Evolutionary conservation across 1,140 invertebrate species (phyloP).

Genomic region (Plutomurus gul): DNA sequence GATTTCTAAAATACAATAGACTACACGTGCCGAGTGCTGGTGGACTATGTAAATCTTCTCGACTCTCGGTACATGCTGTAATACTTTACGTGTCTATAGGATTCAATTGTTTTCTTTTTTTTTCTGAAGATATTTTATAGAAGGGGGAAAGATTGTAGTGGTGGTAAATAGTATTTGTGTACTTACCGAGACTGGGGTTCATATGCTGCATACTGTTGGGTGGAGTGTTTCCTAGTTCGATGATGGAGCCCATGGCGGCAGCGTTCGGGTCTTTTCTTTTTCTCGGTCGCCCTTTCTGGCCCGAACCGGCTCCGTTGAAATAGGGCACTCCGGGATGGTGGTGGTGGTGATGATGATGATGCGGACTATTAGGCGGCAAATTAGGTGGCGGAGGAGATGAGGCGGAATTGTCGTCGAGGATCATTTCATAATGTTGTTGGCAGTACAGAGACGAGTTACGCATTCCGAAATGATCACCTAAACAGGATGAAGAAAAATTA

Average conservation of each 20-base stretch:
- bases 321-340: constrained; percentile 60
- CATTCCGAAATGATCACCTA: constrained; percentile 88
- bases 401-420: constrained; percentile 59
- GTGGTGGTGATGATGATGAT: constrained; percentile 51
- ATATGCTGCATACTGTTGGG: constrained; percentile 38
- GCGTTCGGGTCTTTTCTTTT: constrained; percentile 69
- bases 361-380: constrained; percentile 50
- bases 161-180: background rate
- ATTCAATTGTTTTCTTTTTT: too few relatives aligned
- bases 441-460: constrained; percentile 79
- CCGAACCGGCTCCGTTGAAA: constrained; percentile 73
- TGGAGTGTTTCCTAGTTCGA: constrained; percentile 36
- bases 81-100: too few relatives aligned
- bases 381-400: constrained; percentile 44
- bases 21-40: too few relatives aligned
- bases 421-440: constrained; percentile 79
- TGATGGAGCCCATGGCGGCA: background rate
- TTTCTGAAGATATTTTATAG: background rate
- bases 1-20: too few relatives aligned
- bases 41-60: too few relatives aligned
- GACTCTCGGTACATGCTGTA: too few relatives aligned
- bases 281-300: constrained; percentile 79
- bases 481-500: constrained; percentile 11
- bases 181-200: background rate
- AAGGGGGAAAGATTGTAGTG: background rate